phyloP scores from a whole-genome alignment of 1,140 invertebrate genomes.

The Drosophila lini region DNA sequence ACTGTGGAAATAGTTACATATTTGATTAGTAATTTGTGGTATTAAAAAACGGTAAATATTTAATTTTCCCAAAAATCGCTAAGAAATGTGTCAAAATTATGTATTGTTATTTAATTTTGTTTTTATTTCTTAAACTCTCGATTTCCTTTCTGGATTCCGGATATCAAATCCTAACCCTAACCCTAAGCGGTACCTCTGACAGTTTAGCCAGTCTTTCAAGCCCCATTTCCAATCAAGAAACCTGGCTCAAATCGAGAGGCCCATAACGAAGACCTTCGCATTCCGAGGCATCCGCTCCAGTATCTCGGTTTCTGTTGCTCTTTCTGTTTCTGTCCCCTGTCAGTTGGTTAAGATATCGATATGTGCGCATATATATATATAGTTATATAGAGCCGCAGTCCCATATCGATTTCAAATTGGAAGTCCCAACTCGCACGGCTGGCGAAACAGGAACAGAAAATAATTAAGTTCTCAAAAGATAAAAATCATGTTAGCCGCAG shows the following conservation, averaged over 20 bases:
- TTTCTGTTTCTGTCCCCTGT: constrained; percentile 43
- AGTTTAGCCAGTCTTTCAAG: neutral
- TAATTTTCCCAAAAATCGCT: neutral
- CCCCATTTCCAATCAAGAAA: constrained; percentile 22
- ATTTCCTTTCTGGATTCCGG: neutral
- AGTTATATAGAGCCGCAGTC: constrained; percentile 8
- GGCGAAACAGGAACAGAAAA: constrained; percentile 67
- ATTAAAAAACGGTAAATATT: too few species aligned
- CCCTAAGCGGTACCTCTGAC: constrained; percentile 3
- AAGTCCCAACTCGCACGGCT: constrained; percentile 51
- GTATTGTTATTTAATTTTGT: neutral
- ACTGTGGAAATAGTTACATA: too few species aligned
- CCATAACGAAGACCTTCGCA: constrained; percentile 57
- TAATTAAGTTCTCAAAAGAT: constrained; percentile 83
- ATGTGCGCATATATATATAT: constrained; percentile 19
- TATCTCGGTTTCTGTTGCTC: constrained; percentile 38
- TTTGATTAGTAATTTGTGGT: too few species aligned
- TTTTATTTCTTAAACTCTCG: neutral
- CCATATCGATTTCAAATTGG: constrained; percentile 73
- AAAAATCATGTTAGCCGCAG: constrained; percentile 82
- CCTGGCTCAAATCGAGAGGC: neutral
- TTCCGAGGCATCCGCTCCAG: constrained; percentile 57
- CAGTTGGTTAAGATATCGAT: constrained; percentile 49
- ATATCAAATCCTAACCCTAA: constrained; percentile 1
- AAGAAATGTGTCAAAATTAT: neutral